These are phyloP conservation scores for Limnephilus lunatus DNA, from an alignment of 2,888 invertebrate genomes.

Conservation along the genomic window DNA sequence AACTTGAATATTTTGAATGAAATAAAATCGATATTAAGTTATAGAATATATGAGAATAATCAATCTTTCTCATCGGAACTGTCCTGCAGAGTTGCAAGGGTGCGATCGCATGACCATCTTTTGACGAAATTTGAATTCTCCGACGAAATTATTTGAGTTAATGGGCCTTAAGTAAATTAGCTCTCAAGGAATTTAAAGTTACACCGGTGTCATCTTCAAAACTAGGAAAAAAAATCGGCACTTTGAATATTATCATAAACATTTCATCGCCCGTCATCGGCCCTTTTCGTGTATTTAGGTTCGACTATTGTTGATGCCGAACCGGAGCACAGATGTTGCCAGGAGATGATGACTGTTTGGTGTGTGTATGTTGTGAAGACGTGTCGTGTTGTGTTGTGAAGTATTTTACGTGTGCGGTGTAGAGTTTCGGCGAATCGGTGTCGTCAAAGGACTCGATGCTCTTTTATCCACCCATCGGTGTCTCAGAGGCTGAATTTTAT, in stretches of 20 bases:
- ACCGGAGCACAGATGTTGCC: neutral
- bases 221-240: neutral
- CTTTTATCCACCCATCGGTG: constrained; percentile 20
- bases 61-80: too few relatives aligned
- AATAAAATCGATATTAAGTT: too few relatives aligned
- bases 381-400: constrained; percentile 47
- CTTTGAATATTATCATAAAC: neutral
- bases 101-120: too few relatives aligned
- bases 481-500: neutral
- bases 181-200: neutral
- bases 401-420: constrained; percentile 48
- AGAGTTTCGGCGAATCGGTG: constrained; percentile 15
- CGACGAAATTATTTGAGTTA: too few relatives aligned
- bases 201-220: neutral
- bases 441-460: constrained; percentile 19
- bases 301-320: neutral
- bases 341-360: neutral
- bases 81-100: too few relatives aligned
- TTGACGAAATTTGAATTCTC: too few relatives aligned
- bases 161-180: neutral
- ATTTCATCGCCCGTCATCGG: neutral
- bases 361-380: constrained; percentile 22
- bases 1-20: too few relatives aligned
- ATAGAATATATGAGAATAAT: too few relatives aligned
- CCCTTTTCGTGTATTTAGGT: neutral